Evolutionary conservation across 2,797 vertebrate species (phyloP), one percentile per base, ranked within the genome.

Genomic region (Oreochromis grahami): DNA sequence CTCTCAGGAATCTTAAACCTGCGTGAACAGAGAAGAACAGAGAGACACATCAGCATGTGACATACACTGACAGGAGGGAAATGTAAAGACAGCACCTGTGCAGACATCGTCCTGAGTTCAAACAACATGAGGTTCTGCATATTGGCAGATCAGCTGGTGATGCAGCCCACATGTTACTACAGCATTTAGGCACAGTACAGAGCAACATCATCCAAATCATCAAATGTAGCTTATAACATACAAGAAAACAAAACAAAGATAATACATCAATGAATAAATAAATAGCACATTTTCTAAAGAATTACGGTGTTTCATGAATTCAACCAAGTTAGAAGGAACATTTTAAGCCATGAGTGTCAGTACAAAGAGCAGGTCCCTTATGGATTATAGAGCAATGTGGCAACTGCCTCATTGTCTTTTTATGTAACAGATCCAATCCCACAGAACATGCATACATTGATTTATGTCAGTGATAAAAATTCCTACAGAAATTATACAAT

Each of bases 1-100:
- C 99, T 96, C 99, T 97, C 95, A 99, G 96, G 96, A 99, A 99
- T 95, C 98, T 97, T 96, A 99, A 96, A 92, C 98, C 98, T 99
- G 96, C 8, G 90, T 81, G 88, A 95, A 84, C 80, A 83, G 26
- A 90, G 32, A 76, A 38, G 84, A 6, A 90, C 12, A 83, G 5
- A 84, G 7, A 82, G 17, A 76, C 12, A 72, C 10, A 83, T 78
- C 26, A 82, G 21, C 12, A 81, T 52, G 36, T 15, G 17, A 41
- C 24, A 17, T 10, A 36, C 7, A 55, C 52, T 2, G 26, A 19
- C 19, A 88, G 48, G 21, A 68, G 11, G 65, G 60, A 78, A 56
- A 10, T 45, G 10, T 51, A 38, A 50, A 19, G 53, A 19, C 2
- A 13, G 6, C 7, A 55, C 36, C 50, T 36, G n/a, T 43, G 55